Evolutionary conservation across 2,888 invertebrate species (phyloP), one percentile per base, ranked within the genome.

Genomic region (Electrophaes corylata): DNA sequence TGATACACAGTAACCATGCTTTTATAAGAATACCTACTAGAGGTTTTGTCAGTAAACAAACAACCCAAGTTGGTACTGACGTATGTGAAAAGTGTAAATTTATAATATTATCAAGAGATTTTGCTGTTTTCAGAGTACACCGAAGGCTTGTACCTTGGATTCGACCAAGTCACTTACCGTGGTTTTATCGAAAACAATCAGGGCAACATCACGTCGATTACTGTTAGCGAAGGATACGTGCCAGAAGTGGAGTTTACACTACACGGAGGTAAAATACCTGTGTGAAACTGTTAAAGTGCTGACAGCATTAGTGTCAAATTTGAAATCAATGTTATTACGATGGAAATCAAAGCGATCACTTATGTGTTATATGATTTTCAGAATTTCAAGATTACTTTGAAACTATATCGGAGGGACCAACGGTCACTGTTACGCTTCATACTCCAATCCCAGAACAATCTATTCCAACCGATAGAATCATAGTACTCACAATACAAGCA

Each of bases 141-240:
- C 10, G 55, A 53, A 2, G 59, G 48, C 0, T 54, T 40, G 40
- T 50, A 50, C 33, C 65, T 69, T 31, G 66, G 64, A 20, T 69
- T 69, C 23, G 65, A 69, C 18, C 58, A 65, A 35, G 44, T 59
- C 16, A 71, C 60, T 29, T 75, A 73, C 52, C 14, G 66, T 1
- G 77, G 77, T 4, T 53, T 69, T 1, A 66, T 75, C 4, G 58
- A 65, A 23, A 64, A 63, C 39, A 49, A 61, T 29, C 16, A 33
- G 2, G 20, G 68, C 5, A 57, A 51, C 4, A 46, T 75, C 20
- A 62, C 64, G 14, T 53, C 70, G 4, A 76, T 78, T 16, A 63
- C 60, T 19, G 66, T 78, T 5, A 62, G 41, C 1, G 66, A 73
- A 49, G 78, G 76, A 33, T 73, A 67, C 50, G 60, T 60, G 5